Evolutionary conservation across 2,888 invertebrate genomes (phyloP), one percentile per base, ranked within the genome.

Genomic region (Drosophila histrio): DNA sequence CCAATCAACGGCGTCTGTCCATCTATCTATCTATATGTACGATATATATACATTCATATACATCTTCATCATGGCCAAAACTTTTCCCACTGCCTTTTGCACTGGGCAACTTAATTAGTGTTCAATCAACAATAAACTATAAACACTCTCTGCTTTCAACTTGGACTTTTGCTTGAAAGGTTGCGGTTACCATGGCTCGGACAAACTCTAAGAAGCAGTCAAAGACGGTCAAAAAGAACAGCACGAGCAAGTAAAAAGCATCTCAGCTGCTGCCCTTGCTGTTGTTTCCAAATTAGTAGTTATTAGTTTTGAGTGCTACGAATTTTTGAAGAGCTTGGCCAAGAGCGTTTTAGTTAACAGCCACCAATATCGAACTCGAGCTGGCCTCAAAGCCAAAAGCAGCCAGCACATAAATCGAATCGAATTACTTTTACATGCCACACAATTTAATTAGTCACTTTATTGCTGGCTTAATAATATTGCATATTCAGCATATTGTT

Each of bases 121-220:
- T 90, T 90, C 90, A 90, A 90, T 90, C 90, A 90, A 90, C 89
- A 90, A 90, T 90, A 90, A 90, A 89, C 89, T 89, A 88, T 88
- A 82, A 87, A 89, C 88, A 80, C 85, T 79, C 86, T 85, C 72
- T 68, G 60, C 72, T 49, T 56, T 58, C 72, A 62, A 72, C 73
- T 77, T 77, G 83, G 75, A 68, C 67, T 85, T 82, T 82, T 71
- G 86, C 82, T 63, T 76, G 78, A 83, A 82, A 82, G 80, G 73
- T 78, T 82, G 82, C 65, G 82, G 82, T 82, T 82, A 65, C 82
- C 83, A 82, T 82, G 86, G 78, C 86, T 83, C 76, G 72, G 69
- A 74, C 67, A 56, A 69, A 47, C 72, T 68, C 66, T 57, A 71
- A 71, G 72, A 72, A 60, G 72, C 69, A 70, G 57, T 65, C 75